These are phyloP conservation scores for Benitochromis conjunctus DNA, from an alignment of 2,113 vertebrate species.

Conservation along the genomic window DNA sequence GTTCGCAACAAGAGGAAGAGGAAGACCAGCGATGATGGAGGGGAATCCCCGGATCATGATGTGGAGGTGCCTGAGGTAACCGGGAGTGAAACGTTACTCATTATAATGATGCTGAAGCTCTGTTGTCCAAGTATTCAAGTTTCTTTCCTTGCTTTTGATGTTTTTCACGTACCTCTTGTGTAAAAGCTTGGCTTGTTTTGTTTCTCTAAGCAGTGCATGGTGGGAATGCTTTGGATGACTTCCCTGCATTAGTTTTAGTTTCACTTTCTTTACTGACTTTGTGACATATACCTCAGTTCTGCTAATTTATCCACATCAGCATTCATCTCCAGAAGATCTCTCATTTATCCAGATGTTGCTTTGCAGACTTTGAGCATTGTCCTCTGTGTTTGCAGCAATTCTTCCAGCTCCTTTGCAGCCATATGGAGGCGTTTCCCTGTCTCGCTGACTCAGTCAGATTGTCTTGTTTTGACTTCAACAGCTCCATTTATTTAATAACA, in stretches of 20 bases:
- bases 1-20: slow-evolving; percentile 98
- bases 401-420: background rate
- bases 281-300: fast-evolving
- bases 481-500: background rate
- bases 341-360: background rate
- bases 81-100: fast-evolving
- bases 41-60: slow-evolving; percentile 95
- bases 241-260: background rate
- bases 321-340: background rate
- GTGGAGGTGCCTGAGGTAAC: slow-evolving; percentile 92
- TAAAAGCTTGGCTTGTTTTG: background rate
- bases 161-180: background rate
- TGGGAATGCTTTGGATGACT: background rate
- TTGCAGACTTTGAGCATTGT: background rate
- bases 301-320: background rate
- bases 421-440: background rate
- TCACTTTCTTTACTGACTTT: background rate
- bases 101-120: background rate
- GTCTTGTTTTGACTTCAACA: background rate
- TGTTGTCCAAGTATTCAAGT: background rate
- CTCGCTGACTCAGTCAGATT: background rate
- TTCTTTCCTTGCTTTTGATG: background rate
- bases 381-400: background rate
- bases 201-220: background rate
- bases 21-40: slow-evolving; percentile 96